Evolutionary conservation across 37 sponge, comb jelly and placozoan genomes (phyloP).

Genomic region (Lycopodina hypogea): DNA sequence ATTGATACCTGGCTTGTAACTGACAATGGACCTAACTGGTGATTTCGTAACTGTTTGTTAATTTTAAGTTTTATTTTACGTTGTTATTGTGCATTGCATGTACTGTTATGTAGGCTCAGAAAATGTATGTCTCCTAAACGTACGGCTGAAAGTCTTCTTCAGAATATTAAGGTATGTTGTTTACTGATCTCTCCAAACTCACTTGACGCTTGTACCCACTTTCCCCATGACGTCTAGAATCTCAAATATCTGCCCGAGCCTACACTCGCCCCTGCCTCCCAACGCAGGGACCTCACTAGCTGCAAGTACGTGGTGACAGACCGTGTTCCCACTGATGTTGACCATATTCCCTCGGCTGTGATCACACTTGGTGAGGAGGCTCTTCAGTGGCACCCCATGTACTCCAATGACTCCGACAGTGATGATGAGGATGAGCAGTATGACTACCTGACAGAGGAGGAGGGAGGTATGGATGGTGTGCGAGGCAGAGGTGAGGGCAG

Average conservation of each 20-base stretch:
- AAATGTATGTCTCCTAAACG: slow-evolving; percentile 14
- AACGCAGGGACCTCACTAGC: not conserved
- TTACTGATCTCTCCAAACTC: not conserved
- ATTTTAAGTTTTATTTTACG: no score
- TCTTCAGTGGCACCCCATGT: slow-evolving; percentile 27
- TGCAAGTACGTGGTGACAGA: slow-evolving; percentile 28
- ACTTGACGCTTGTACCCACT: not conserved
- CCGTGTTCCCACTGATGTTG: slow-evolving; percentile 31
- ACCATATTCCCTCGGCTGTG: not conserved
- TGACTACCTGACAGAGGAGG: not conserved
- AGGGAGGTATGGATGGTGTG: not conserved
- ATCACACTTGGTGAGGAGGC: slow-evolving; percentile 31
- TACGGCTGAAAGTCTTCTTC: slow-evolving; percentile 19
- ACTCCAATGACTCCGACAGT: slow-evolving; percentile 18
- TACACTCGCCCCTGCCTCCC: slow-evolving; percentile 10
- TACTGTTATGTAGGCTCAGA: slow-evolving; percentile 10
- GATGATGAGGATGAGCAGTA: slow-evolving; percentile 7
- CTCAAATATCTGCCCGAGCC: slow-evolving; percentile 19
- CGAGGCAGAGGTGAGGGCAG: no score
- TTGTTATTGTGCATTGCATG: no score
- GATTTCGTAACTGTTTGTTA: no score
- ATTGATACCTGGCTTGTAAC: no score
- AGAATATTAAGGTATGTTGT: slow-evolving; percentile 20
- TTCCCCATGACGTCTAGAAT: not conserved
- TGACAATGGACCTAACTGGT: no score